Percentiles rank a stretch among this genome's conserved stretches.
Conservation (phyloP, 2,797 vertebrate species). For the Cirrhinus mrigala region DNA sequence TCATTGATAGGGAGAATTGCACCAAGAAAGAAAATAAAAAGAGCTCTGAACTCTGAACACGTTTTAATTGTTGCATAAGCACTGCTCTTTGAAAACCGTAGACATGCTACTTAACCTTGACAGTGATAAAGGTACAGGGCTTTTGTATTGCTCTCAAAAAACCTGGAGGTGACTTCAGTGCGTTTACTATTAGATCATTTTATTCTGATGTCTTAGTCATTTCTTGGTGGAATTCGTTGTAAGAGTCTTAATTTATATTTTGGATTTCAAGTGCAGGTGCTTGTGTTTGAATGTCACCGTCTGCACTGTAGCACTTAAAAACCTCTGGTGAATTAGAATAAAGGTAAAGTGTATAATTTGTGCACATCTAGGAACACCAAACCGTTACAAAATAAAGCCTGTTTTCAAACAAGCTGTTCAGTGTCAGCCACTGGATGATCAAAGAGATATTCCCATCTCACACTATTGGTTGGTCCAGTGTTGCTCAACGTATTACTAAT, state of each 20-base stretch:
- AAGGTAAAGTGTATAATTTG: neutral
- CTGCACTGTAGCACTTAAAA: neutral
- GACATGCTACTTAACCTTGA: neutral
- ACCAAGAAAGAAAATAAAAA: neutral
- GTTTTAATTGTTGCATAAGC: neutral
- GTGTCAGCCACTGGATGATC: neutral
- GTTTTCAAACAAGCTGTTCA: neutral
- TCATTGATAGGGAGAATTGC: neutral
- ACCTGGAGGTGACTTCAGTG: neutral
- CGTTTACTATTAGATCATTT: neutral
- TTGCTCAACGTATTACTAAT: neutral
- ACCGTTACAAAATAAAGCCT: neutral
- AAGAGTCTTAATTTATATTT: neutral
- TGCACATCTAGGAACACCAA: neutral
- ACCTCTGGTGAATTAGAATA: neutral
- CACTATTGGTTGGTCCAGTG: neutral
- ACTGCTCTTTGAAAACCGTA: neutral
- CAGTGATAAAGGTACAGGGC: neutral
- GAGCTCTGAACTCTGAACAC: neutral
- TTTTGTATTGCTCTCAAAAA: neutral
- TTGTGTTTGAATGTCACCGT: neutral
- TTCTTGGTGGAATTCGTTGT: conserved; percentile 2
- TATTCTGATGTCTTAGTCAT: neutral
- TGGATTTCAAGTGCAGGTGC: neutral
- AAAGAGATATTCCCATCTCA: neutral